A percentile compares a stretch with the other conserved stretches of the same genome.
Evolutionary conservation across 2,888 invertebrate species (phyloP).

Genomic region (Portevinia maculata): DNA sequence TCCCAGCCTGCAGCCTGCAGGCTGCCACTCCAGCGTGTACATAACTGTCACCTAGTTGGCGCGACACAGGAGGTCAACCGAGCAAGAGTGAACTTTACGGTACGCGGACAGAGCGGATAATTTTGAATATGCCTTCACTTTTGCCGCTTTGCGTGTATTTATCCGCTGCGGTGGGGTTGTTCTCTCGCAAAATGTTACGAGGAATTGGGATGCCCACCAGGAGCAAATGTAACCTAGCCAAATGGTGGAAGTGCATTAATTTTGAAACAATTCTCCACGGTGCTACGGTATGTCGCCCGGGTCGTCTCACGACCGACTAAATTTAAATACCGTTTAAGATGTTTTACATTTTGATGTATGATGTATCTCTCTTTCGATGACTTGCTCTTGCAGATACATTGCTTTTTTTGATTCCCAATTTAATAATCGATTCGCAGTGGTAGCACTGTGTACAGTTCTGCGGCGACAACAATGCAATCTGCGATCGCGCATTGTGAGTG

Average conservation of each 20-base stretch:
- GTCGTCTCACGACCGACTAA: constrained; percentile 72
- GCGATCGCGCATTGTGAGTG: constrained; percentile 57
- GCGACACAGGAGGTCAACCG: constrained; percentile 67
- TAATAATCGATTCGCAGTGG: constrained; percentile 72
- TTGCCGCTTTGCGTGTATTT: constrained; percentile 55
- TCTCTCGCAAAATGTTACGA: constrained; percentile 36
- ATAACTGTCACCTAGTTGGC: constrained; percentile 70
- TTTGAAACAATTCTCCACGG: constrained; percentile 64
- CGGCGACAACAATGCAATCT: constrained; percentile 68
- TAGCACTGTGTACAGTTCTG: constrained; percentile 52
- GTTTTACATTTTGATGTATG: constrained; percentile 25
- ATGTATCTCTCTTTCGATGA: constrained; percentile 23
- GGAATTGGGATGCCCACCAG: constrained; percentile 47
- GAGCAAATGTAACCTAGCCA: constrained; percentile 24
- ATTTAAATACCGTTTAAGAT: constrained; percentile 68
- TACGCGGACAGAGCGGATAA: constrained; percentile 59
- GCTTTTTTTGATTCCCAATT: constrained; percentile 62
- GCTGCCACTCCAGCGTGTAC: constrained; percentile 18
- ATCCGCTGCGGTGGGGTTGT: constrained; percentile 41
- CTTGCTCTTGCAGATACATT: constrained; percentile 48
- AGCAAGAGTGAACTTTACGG: constrained; percentile 68
- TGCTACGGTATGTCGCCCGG: constrained; percentile 57
- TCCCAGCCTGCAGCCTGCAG: constrained; percentile 46
- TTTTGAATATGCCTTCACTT: constrained; percentile 69
- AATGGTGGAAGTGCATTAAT: constrained; percentile 26